A percentile compares a stretch with the other conserved stretches of the same genome.
phyloP scores from a whole-genome alignment of 2,113 vertebrate genomes.

The Hyaena hyaena region DNA sequence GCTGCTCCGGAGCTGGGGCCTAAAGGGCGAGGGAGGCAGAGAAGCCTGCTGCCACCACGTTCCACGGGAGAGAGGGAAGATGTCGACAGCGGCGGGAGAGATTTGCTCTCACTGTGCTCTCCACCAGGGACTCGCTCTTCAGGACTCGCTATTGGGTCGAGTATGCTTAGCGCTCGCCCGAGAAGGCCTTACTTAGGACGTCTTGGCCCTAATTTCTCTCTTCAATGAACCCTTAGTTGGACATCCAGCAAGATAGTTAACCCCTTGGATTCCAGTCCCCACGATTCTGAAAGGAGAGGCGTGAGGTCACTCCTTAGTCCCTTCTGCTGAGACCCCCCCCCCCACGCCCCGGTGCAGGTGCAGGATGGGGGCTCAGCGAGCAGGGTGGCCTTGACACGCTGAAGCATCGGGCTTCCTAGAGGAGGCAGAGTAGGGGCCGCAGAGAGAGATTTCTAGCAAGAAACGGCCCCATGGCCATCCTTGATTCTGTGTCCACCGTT shows the following conservation, averaged over 20 bases:
- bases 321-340: background rate
- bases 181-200: accelerated
- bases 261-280: background rate
- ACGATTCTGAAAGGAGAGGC: accelerated
- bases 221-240: background rate
- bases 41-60: background rate
- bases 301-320: background rate
- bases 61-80: background rate
- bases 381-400: accelerated
- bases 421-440: accelerated
- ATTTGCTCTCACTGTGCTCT: background rate
- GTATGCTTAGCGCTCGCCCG: background rate
- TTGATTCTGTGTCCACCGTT: background rate
- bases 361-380: background rate
- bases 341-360: accelerated
- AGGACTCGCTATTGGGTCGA: background rate
- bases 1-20: too few relatives aligned
- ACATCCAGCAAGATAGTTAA: background rate
- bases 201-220: background rate
- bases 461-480: accelerated
- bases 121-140: background rate
- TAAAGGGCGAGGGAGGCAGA: background rate
- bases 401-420: accelerated
- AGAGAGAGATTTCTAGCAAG: background rate
- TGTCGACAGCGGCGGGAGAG: accelerated